phyloP scores from a whole-genome alignment of 2,888 invertebrate species.

The Microplitis deprimator region DNA sequence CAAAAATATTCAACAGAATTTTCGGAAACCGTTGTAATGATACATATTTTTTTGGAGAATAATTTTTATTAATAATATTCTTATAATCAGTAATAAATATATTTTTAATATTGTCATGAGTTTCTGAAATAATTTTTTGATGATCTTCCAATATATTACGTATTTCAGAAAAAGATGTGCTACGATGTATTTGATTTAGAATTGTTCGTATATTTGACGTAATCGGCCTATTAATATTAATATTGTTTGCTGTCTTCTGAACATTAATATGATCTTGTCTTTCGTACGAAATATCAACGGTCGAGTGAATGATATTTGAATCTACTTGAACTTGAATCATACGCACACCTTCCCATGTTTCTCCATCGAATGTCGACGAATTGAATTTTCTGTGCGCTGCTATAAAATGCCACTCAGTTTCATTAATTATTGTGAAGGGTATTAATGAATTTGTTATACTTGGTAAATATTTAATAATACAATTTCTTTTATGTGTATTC shows the following conservation, averaged over 20 bases:
- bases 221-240: not conserved
- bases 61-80: not conserved
- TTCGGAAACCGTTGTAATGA: not conserved
- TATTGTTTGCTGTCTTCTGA: not conserved
- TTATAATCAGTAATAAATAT: not conserved
- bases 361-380: too few relatives aligned
- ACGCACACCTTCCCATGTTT: too few relatives aligned
- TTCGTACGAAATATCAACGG: too few relatives aligned
- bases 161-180: too few relatives aligned
- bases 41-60: not conserved
- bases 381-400: not conserved
- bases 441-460: not conserved
- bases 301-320: too few relatives aligned
- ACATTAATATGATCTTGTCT: too few relatives aligned
- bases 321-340: too few relatives aligned
- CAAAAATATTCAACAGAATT: not conserved
- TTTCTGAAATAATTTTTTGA: not conserved
- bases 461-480: not conserved
- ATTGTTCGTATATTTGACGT: not conserved
- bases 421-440: not conserved
- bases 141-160: too few relatives aligned
- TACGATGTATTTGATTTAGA: not conserved
- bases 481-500: not conserved
- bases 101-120: not conserved
- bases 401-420: not conserved